phyloP scores from a whole-genome alignment of 2,113 vertebrate species.

The Fulica atra region DNA sequence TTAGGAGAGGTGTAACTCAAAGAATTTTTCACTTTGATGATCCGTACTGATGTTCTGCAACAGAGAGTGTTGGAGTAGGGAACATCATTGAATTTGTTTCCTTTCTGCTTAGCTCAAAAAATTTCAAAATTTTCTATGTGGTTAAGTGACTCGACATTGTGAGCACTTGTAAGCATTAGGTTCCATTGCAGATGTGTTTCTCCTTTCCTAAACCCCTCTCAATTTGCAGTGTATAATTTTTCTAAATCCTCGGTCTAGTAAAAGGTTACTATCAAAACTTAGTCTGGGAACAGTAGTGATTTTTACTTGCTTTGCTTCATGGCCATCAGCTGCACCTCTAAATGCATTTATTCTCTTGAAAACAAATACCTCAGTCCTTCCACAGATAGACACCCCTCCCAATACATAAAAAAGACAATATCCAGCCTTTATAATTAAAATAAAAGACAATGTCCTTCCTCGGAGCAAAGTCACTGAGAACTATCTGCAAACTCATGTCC shows the following conservation, averaged over 20 bases:
- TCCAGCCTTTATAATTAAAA: neutral
- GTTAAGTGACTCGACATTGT: neutral
- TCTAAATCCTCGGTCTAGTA: neutral
- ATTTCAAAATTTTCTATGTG: neutral
- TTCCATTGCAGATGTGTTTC: neutral
- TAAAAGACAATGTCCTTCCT: neutral
- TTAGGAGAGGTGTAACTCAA: neutral
- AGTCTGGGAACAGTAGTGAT: neutral
- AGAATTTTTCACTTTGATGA: neutral
- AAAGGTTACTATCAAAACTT: neutral
- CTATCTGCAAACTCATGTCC: neutral
- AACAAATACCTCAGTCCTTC: neutral
- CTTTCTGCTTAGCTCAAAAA: neutral
- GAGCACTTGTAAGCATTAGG: neutral
- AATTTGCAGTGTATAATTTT: neutral
- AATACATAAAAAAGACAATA: neutral
- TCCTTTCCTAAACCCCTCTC: neutral
- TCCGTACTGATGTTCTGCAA: neutral
- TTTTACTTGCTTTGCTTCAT: neutral
- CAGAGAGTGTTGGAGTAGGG: neutral
- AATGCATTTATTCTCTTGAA: neutral
- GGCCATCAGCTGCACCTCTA: neutral
- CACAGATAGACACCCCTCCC: too few species aligned
- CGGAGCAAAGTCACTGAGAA: neutral
- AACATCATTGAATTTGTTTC: neutral